Conservation (phyloP, 2,113 vertebrate species). For the Sturnira hondurensis region DNA sequence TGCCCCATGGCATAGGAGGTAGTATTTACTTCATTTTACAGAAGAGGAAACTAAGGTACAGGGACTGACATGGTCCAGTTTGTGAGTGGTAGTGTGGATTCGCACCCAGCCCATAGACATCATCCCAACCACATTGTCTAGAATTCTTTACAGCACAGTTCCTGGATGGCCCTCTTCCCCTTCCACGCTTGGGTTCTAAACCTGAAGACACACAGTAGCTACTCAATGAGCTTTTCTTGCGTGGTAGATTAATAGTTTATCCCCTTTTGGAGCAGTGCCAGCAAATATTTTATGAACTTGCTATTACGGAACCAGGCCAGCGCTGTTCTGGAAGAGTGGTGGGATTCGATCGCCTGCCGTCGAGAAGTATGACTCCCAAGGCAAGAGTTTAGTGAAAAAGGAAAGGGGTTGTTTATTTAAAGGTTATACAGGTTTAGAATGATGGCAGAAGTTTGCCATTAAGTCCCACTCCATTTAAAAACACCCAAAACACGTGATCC, state of each 20-base stretch:
- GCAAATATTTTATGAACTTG: neutral
- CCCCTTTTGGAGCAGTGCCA: neutral
- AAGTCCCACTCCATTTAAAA: too few species aligned
- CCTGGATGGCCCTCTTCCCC: rapidly evolving
- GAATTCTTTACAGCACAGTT: neutral
- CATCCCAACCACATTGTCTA: neutral
- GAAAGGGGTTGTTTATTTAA: too few species aligned
- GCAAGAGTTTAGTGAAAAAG: too few species aligned
- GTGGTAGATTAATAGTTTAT: neutral
- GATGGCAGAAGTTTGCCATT: too few species aligned
- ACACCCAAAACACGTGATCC: too few species aligned
- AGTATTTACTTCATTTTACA: neutral
- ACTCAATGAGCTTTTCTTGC: neutral
- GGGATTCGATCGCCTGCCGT: too few species aligned
- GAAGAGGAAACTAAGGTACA: neutral
- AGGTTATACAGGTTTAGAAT: too few species aligned
- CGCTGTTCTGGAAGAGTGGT: too few species aligned
- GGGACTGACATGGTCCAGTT: neutral
- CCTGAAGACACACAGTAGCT: neutral
- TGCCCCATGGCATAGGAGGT: neutral
- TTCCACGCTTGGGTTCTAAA: neutral
- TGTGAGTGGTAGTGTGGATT: neutral
- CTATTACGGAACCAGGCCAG: too few species aligned
- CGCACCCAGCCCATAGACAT: neutral
- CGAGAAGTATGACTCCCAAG: too few species aligned